These are phyloP conservation scores for Parotia lawesii DNA, from an alignment of 2,113 vertebrate species.

Conservation along the genomic window DNA sequence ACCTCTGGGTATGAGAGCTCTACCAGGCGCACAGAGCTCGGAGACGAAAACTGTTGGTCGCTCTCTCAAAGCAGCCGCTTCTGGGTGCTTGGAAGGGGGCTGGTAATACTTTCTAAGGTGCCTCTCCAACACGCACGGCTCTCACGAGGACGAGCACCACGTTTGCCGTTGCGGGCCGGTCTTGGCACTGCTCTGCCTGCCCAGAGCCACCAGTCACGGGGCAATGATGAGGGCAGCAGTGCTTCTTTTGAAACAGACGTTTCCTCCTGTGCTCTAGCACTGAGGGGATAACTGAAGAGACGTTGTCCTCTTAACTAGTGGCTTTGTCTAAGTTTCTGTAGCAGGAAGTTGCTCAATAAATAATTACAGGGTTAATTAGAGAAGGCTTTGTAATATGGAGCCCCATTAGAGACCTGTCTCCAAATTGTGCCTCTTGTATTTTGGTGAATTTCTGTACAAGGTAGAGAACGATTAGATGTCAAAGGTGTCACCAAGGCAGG, in stretches of 20 bases:
- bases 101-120: neutral
- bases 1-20: accelerated
- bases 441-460: accelerated
- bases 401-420: neutral
- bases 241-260: neutral
- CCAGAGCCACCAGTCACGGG: neutral
- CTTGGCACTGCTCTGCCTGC: accelerated
- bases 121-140: accelerated
- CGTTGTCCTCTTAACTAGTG: neutral
- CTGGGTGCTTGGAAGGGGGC: accelerated
- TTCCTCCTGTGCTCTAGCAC: neutral
- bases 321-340: slow-evolving; percentile 22
- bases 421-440: neutral
- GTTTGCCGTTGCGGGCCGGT: neutral
- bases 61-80: accelerated
- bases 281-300: neutral
- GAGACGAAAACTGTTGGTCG: accelerated
- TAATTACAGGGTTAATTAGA: slow-evolving; percentile 27
- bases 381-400: neutral
- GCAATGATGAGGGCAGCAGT: accelerated
- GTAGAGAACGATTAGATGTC: accelerated
- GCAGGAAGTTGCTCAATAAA: slow-evolving; percentile 50
- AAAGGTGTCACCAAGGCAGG: neutral
- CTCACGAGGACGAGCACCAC: accelerated
- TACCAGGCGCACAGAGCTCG: accelerated